These are phyloP conservation scores for Chaetophractus vellerosus DNA, from an alignment of 2,797 vertebrate species.

Conservation along the genomic window DNA sequence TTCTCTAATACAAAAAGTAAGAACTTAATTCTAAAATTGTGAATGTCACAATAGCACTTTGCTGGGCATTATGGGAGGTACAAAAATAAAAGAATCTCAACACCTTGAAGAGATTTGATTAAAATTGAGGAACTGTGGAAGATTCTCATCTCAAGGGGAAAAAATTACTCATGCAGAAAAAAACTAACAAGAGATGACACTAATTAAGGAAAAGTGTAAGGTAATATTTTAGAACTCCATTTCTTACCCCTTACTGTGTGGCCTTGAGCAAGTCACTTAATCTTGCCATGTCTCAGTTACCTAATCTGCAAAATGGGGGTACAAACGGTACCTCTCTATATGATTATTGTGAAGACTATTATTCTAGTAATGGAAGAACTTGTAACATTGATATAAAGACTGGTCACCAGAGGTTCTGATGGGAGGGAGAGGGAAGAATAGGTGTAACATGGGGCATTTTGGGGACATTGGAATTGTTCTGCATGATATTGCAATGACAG, in stretches of 20 bases:
- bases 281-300: background rate
- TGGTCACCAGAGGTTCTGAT: too few relatives aligned
- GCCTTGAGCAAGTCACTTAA: background rate
- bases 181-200: background rate
- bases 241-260: background rate
- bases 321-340: background rate
- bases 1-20: too few relatives aligned
- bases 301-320: background rate
- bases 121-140: background rate
- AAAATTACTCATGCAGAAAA: background rate
- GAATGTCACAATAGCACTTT: background rate
- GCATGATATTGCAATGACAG: too few relatives aligned
- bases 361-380: too few relatives aligned
- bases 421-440: too few relatives aligned
- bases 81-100: background rate
- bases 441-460: too few relatives aligned
- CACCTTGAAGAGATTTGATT: background rate
- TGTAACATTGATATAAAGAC: too few relatives aligned
- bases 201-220: background rate
- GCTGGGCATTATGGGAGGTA: background rate
- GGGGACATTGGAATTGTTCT: too few relatives aligned
- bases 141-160: background rate
- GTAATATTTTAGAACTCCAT: background rate
- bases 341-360: background rate
- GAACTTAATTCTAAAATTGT: background rate